Conservation (phyloP, 2,888 invertebrate genomes). For the Rhabditoides inermis region DNA sequence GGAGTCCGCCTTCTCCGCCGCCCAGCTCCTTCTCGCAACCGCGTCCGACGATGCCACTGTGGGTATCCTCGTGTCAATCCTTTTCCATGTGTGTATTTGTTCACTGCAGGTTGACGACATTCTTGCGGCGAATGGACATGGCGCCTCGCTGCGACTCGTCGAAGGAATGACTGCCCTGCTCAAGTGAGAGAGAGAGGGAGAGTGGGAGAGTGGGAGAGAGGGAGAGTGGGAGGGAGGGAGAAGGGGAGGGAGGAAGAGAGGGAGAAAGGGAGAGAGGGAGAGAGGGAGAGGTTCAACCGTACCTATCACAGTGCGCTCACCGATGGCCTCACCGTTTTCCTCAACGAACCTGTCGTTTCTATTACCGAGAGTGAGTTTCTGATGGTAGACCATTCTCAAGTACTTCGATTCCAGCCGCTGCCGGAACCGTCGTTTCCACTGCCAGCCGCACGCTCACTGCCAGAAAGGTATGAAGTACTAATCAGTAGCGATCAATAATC, state of each 20-base stretch:
- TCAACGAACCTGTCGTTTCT: not conserved
- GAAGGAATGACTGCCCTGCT: conserved; percentile 25
- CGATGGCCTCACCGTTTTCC: not conserved
- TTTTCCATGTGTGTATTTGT: not conserved
- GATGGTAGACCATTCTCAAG: too few species aligned
- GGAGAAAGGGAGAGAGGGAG: not conserved
- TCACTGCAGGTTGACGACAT: conserved; percentile 8
- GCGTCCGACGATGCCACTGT: conserved; percentile 26
- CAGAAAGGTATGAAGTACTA: not conserved
- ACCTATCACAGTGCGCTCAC: not conserved
- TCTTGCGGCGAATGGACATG: conserved; percentile 22
- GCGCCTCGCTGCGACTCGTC: conserved; percentile 16
- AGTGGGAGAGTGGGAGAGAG: not conserved
- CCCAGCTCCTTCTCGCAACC: conserved; percentile 25
- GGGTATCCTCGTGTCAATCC: not conserved
- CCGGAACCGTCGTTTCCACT: too few species aligned
- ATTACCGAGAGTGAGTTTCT: not conserved
- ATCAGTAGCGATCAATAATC: conserved; percentile 4
- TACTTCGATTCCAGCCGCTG: conserved; percentile 13
- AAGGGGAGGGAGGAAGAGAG: not conserved
- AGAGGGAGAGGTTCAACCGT: not conserved
- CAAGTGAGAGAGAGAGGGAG: too few species aligned
- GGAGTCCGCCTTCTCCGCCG: conserved; percentile 21
- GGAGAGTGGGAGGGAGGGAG: not conserved
- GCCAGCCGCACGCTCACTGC: too few species aligned